Conservation (phyloP, 2,797 vertebrate genomes). For the Valencia hispanica region DNA sequence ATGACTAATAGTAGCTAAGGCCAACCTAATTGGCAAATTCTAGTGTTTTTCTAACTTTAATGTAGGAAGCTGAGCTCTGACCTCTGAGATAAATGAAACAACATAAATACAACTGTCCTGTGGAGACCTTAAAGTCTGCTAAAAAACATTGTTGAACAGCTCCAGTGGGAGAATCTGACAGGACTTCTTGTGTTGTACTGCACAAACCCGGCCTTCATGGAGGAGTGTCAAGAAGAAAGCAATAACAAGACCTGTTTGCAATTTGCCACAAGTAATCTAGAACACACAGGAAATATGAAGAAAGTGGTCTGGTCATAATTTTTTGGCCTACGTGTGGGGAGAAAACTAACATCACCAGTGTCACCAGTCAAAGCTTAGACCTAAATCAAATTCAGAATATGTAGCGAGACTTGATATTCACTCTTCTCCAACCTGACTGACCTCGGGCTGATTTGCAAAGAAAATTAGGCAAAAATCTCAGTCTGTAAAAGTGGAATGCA, state of each 20-base stretch:
- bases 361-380: background rate
- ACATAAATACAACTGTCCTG: too few species aligned
- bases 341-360: background rate
- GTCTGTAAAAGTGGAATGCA: background rate
- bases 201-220: background rate
- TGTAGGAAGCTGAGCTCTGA: too few species aligned
- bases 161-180: too few species aligned
- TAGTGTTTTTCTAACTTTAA: too few species aligned
- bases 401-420: background rate
- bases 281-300: background rate
- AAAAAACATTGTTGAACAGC: too few species aligned
- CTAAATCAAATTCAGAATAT: background rate
- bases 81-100: too few species aligned
- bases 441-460: background rate
- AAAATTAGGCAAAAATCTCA: background rate
- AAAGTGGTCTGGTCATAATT: background rate
- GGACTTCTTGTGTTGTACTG: too few species aligned
- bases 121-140: too few species aligned
- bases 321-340: background rate
- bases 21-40: too few species aligned
- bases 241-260: background rate
- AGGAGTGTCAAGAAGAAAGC: background rate
- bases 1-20: too few species aligned
- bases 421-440: background rate
- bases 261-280: background rate